Percentiles rank a stretch among this genome's conserved stretches.
Evolutionary conservation across 2,888 invertebrate genomes (phyloP).

Genomic region (Caenorhabditis virilis): DNA sequence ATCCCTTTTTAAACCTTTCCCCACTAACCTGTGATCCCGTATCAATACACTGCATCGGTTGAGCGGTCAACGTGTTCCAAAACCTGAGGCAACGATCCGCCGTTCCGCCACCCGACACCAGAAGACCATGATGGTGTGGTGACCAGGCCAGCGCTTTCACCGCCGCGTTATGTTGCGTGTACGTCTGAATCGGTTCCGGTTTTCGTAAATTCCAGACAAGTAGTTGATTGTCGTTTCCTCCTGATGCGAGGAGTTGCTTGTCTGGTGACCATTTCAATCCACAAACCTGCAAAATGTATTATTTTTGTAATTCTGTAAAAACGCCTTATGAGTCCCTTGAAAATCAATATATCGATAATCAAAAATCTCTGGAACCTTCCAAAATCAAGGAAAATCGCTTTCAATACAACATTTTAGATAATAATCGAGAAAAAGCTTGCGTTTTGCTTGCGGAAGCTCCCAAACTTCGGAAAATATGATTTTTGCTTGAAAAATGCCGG

Average conservation of each 20-base stretch:
- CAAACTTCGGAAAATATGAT: too few relatives aligned
- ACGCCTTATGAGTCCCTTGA: not conserved
- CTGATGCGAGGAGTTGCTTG: conserved; percentile 93
- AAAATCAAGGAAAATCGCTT: too few relatives aligned
- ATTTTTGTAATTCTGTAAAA: not conserved
- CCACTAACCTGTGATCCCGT: conserved; percentile 96
- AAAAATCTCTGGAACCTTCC: too few relatives aligned
- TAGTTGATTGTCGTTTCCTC: conserved; percentile 95
- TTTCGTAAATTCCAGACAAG: conserved; percentile 89
- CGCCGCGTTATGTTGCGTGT: conserved; percentile 93
- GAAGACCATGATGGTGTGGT: conserved; percentile 93
- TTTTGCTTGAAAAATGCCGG: too few relatives aligned
- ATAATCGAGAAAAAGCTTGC: too few relatives aligned
- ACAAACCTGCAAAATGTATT: conserved; percentile 75
- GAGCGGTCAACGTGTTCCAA: conserved; percentile 97
- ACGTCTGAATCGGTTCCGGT: conserved; percentile 81
- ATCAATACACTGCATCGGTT: conserved; percentile 96
- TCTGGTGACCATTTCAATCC: conserved; percentile 98
- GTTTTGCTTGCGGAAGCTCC: too few relatives aligned
- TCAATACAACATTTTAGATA: too few relatives aligned
- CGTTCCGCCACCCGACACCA: conserved; percentile 98
- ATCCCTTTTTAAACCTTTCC: too few relatives aligned
- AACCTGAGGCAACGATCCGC: conserved; percentile 79
- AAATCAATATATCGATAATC: too few relatives aligned
- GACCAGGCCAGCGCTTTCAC: conserved; percentile 98